A percentile compares a stretch with the other conserved stretches of the same genome.
phyloP scores from a whole-genome alignment of 2,797 vertebrate species.

The Ceyx erithaca region DNA sequence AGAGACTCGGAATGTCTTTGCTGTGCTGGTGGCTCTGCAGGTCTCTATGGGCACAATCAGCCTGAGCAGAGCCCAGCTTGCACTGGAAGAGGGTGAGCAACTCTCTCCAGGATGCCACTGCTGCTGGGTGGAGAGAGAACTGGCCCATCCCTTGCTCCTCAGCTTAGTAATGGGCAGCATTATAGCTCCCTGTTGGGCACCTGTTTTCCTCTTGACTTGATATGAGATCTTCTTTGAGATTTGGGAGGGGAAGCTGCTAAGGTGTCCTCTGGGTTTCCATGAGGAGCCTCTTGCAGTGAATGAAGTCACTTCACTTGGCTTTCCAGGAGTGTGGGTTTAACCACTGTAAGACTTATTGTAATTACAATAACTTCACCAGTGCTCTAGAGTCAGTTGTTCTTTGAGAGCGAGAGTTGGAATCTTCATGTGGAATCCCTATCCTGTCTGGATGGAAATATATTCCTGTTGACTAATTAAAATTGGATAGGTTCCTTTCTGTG shows the following conservation, averaged over 20 bases:
- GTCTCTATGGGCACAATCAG: not conserved
- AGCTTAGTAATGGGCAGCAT: not conserved
- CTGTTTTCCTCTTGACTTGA: not conserved
- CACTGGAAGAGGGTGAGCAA: not conserved
- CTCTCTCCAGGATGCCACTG: not conserved
- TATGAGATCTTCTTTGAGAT: not conserved
- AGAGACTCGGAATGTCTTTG: not conserved
- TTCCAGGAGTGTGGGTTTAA: not conserved
- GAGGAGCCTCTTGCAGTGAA: not conserved
- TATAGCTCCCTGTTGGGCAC: accelerated
- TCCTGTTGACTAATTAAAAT: not conserved
- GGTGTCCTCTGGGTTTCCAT: not conserved
- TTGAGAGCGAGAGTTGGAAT: not conserved
- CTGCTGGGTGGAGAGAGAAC: not conserved
- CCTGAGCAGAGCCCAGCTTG: accelerated
- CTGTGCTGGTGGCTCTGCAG: not conserved
- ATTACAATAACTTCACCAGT: not conserved
- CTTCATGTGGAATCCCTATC: not conserved
- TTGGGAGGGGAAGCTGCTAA: not conserved
- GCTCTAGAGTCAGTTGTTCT: not conserved
- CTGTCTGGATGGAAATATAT: not conserved
- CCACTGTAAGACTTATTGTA: not conserved
- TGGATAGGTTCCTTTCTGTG: not conserved
- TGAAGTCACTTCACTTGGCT: not conserved
- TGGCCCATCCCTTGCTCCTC: not conserved